Evolutionary conservation across 2,113 vertebrate genomes (phyloP).

Genomic region (Numida meleagris): DNA sequence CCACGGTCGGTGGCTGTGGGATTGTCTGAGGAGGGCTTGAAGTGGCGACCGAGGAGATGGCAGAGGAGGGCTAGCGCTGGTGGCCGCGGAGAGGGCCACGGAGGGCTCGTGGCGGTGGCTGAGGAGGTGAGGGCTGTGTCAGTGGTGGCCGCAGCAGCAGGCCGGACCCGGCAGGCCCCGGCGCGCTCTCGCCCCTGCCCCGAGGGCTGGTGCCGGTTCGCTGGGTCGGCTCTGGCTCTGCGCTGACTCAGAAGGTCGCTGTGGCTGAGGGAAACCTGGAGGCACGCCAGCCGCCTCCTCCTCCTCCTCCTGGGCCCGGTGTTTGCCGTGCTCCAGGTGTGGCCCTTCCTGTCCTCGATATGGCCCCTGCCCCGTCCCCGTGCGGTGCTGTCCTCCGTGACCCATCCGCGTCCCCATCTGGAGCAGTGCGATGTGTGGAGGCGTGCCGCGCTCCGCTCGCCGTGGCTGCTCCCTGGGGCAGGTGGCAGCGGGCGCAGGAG

Average conservation of each 20-base stretch:
- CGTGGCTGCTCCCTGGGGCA: fast-evolving
- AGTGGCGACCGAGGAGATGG: not conserved
- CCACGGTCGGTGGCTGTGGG: not conserved
- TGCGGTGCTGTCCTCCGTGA: not conserved
- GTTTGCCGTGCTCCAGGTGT: slow-evolving; percentile 29
- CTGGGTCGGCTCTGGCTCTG: slow-evolving; percentile 54
- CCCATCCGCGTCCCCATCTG: not conserved
- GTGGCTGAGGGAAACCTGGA: slow-evolving; percentile 55
- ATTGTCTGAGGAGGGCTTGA: not conserved
- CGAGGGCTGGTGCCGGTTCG: slow-evolving; percentile 21
- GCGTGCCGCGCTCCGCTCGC: not conserved
- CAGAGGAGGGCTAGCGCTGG: not conserved
- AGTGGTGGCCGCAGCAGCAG: not conserved
- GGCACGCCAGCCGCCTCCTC: not conserved
- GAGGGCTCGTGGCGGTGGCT: fast-evolving
- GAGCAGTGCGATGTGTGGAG: not conserved
- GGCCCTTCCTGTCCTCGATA: slow-evolving; percentile 57
- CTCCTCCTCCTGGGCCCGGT: not conserved
- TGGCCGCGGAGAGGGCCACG: fast-evolving
- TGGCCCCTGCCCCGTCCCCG: not conserved
- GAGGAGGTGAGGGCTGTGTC: not conserved
- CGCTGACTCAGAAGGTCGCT: slow-evolving; percentile 78
- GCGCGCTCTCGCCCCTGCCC: not conserved
- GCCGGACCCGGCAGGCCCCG: not conserved
- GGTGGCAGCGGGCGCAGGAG: not conserved